phyloP scores from a whole-genome alignment of 2,113 vertebrate species.

The Madoqua kirkii region DNA sequence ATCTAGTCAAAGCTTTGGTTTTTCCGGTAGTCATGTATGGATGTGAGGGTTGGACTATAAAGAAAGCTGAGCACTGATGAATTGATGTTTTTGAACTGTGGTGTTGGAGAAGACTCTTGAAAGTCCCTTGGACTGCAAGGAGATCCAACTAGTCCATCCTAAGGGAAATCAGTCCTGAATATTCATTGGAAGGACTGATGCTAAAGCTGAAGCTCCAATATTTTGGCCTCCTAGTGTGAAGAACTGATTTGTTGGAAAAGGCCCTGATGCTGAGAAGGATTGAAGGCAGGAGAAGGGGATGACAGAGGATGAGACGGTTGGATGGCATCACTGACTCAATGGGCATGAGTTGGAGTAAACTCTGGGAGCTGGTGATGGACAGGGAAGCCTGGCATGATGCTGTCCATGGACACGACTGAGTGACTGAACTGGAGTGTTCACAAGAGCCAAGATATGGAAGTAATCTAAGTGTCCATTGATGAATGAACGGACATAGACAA shows the following conservation, averaged over 20 bases:
- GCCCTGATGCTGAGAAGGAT: not conserved
- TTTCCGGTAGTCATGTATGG: not conserved
- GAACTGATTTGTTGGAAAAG: not conserved
- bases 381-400: rapidly evolving
- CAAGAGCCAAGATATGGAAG: not conserved
- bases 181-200: not conserved
- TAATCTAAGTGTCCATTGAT: too few relatives aligned
- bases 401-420: not conserved
- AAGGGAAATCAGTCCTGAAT: not conserved
- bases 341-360: not conserved
- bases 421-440: not conserved
- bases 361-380: not conserved
- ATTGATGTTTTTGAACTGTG: not conserved
- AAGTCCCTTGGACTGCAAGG: not conserved
- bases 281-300: not conserved
- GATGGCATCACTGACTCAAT: not conserved
- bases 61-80: not conserved
- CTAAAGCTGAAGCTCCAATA: not conserved
- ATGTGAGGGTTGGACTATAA: not conserved
- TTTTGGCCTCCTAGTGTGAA: not conserved
- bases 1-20: not conserved
- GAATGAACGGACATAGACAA: not conserved
- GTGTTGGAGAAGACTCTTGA: not conserved
- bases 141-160: not conserved
- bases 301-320: not conserved